phyloP scores from a whole-genome alignment of 2,797 vertebrate species.

The Poecile montanus region DNA sequence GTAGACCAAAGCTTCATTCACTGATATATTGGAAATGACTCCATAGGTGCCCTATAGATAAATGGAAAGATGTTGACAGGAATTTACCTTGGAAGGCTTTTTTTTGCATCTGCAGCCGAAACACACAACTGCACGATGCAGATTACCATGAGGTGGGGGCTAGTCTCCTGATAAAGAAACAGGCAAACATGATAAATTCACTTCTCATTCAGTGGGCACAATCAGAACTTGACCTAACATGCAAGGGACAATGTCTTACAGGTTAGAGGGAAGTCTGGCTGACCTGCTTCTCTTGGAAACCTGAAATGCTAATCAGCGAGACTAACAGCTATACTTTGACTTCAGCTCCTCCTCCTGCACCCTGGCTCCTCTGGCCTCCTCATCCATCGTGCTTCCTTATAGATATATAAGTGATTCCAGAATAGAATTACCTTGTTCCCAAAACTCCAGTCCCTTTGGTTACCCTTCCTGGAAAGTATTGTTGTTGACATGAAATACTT shows the following conservation, averaged over 20 bases:
- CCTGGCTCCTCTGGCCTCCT: background rate
- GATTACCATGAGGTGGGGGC: fast-evolving
- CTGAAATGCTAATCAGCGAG: background rate
- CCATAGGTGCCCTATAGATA: background rate
- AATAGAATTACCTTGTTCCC: background rate
- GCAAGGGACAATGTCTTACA: background rate
- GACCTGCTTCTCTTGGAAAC: background rate
- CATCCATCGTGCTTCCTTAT: background rate
- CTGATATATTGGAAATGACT: background rate
- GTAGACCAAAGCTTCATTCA: background rate
- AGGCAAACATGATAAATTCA: fast-evolving
- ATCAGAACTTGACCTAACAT: background rate
- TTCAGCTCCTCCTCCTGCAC: background rate
- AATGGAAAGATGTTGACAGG: background rate
- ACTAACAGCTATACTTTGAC: background rate
- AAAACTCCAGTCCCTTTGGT: background rate
- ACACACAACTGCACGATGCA: fast-evolving
- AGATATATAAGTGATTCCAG: background rate
- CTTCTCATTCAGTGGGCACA: background rate
- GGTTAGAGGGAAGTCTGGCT: background rate
- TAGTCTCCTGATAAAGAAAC: background rate
- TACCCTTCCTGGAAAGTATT: background rate
- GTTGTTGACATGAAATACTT: background rate
- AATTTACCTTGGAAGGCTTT: background rate
- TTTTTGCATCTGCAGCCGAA: background rate